A percentile compares a stretch with the other conserved stretches of the same genome.
These are phyloP conservation scores for Drepanosiphum platanoidis DNA, from an alignment of 2,888 invertebrate genomes.

Conservation along the genomic window DNA sequence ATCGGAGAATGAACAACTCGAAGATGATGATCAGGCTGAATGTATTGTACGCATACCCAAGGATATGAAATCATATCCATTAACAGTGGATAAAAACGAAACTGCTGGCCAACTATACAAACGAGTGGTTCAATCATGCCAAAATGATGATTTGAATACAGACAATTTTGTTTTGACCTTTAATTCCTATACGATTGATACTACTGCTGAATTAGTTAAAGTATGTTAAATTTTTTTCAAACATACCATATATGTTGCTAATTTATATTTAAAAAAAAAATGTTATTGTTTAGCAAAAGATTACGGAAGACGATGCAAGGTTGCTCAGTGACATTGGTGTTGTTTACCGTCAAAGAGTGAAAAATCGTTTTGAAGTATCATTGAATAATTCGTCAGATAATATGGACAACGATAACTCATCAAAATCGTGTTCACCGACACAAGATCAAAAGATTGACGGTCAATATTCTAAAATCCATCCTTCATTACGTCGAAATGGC, in stretches of 20 bases:
- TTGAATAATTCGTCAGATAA: neutral
- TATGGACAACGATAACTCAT: conserved; percentile 31
- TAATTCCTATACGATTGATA: conserved; percentile 31
- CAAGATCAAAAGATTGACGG: conserved; percentile 38
- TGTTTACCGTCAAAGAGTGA: conserved; percentile 17
- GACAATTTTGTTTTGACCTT: conserved; percentile 41
- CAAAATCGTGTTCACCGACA: conserved; percentile 51
- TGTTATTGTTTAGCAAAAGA: conserved; percentile 28
- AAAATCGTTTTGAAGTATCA: conserved; percentile 54
- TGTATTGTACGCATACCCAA: conserved; percentile 47
- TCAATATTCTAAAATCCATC: conserved; percentile 10
- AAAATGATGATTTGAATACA: conserved; percentile 17
- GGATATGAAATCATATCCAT: neutral
- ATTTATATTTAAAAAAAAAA: neutral
- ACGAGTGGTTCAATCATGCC: conserved; percentile 37
- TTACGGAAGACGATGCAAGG: conserved; percentile 42
- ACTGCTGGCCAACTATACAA: conserved; percentile 38
- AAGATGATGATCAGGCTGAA: conserved; percentile 40
- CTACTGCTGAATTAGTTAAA: conserved; percentile 27
- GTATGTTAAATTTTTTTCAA: conserved; percentile 40
- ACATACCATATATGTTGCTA: neutral
- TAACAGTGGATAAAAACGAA: conserved; percentile 29
- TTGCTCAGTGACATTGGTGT: conserved; percentile 49
- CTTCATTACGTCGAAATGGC: conserved; percentile 52
- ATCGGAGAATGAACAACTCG: conserved; percentile 28